Percentiles rank a stretch among this genome's conserved stretches.
Evolutionary conservation across 1,140 invertebrate genomes (phyloP).

Genomic region (Leptinotarsa texana): DNA sequence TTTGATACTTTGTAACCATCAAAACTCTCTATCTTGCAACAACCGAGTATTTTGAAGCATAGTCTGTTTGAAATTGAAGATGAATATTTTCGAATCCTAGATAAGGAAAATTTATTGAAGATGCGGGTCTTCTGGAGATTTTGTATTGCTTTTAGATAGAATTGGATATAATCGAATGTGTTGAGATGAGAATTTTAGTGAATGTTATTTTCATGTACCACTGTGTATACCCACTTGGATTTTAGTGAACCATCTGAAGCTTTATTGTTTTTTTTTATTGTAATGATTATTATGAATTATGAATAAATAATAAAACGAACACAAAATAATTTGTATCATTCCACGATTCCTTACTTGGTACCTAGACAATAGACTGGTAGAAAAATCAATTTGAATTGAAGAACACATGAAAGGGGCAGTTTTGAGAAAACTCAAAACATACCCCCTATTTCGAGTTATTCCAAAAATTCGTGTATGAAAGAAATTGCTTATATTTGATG

Average conservation of each 20-base stretch:
- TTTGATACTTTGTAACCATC: too few species aligned
- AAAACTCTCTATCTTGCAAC: neutral
- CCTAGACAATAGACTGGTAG: too few species aligned
- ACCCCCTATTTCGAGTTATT: too few species aligned
- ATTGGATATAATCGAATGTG: constrained; percentile 1
- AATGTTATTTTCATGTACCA: constrained; percentile 1
- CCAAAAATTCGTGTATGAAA: too few species aligned
- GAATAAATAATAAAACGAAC: neutral
- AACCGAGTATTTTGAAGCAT: neutral
- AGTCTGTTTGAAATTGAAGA: neutral
- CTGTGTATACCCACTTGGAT: neutral
- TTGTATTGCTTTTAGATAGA: neutral
- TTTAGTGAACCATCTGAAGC: constrained; percentile 2
- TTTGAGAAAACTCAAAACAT: too few species aligned
- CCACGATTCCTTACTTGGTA: neutral
- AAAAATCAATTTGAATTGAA: too few species aligned
- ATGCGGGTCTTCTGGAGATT: neutral
- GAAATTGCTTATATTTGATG: too few species aligned
- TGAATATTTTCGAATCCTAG: neutral
- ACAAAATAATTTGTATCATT: neutral
- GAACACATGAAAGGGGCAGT: too few species aligned
- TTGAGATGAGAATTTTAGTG: neutral
- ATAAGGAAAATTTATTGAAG: neutral
- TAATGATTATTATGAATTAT: constrained; percentile 4
- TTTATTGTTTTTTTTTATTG: constrained; percentile 4